Base-by-base conservation (phyloP, 1,140 invertebrate genomes). In the Apocrypta bakeri region DNA sequence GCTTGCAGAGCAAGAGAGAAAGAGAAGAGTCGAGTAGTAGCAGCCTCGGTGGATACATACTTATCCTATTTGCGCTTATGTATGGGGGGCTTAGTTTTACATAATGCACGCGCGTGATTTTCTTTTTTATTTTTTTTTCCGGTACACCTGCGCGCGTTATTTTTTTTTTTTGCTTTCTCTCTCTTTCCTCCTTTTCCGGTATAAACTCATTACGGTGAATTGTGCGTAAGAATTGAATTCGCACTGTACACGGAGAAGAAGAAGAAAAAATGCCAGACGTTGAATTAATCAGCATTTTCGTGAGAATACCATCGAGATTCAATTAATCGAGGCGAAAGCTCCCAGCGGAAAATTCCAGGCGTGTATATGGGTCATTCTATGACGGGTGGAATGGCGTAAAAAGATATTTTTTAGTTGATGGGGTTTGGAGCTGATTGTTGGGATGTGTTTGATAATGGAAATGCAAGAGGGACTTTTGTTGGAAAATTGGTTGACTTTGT, bases 71-170 rank as follows among this genome's bases (percentile, higher is more conserved):
- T 80, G 24, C n/a, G 21, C 73, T 69, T 56, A 61, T 31, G n/a
- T 69, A 66, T 25, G 21, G 33, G n/a, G 21, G 25, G 56, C n/a
- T 75, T 74, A 66, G 14, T n/a, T 72, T 66, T 76, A 77, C 74
- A 77, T 76, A 76, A 82, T 76, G 29, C 66, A 75, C 24, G 63
- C 31, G 31, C 68, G 72, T 81, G 79, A 81, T 81, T 81, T 81
- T 63, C 14, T 61, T 63, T 77, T 68, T 14, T 25, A 29, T 74
- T 17, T 24, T 64, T 0, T 24, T n/a, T 40, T 48, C 27, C 8
- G 21, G 25, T 37, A n/a, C 29, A 11, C 17, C 29, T 25, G 24
- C 11, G 75, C 56, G 27, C 21, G 11, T 24, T 2, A 24, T 27
- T 56, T 27, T 56, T 56, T 56, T 66, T 21, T n/a, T 72, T 72